These are phyloP conservation scores for Rhopilema esculentum DNA, from an alignment of 30 jellyfish, hydroid and myxozoan genomes.

Conservation along the genomic window DNA sequence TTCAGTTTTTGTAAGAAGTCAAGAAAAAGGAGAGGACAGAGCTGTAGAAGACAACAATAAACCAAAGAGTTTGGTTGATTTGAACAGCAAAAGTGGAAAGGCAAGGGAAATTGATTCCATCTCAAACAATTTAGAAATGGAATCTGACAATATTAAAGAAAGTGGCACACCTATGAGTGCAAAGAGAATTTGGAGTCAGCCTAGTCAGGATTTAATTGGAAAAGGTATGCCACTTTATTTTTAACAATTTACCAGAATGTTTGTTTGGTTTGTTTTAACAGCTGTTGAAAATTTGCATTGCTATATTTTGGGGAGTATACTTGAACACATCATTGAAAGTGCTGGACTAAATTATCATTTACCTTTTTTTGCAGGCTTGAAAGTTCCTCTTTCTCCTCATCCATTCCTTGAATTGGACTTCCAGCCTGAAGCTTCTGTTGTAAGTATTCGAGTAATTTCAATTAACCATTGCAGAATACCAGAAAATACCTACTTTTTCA, in stretches of 20 bases:
- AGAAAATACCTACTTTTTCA: too few species aligned
- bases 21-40: not conserved
- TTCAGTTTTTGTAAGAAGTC: not conserved
- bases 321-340: too few species aligned
- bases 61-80: not conserved
- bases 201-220: slow-evolving; percentile 34
- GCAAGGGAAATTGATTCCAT: not conserved
- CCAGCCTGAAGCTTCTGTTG: slow-evolving; percentile 1
- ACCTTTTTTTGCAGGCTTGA: slow-evolving; percentile 57
- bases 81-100: not conserved
- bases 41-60: not conserved
- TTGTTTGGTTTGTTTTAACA: too few species aligned
- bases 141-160: not conserved
- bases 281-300: too few species aligned
- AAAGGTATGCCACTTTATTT: slow-evolving; percentile 24
- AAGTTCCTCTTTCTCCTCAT: slow-evolving; percentile 84
- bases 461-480: not conserved
- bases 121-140: not conserved
- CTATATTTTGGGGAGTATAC: too few species aligned
- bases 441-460: slow-evolving; percentile 16
- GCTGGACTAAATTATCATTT: too few species aligned
- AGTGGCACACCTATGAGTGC: not conserved
- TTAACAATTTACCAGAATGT: not conserved
- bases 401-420: slow-evolving; percentile 58
- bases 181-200: slow-evolving; percentile 3